Conservation (phyloP, 2,797 vertebrate genomes). For the Characodon lateralis region DNA sequence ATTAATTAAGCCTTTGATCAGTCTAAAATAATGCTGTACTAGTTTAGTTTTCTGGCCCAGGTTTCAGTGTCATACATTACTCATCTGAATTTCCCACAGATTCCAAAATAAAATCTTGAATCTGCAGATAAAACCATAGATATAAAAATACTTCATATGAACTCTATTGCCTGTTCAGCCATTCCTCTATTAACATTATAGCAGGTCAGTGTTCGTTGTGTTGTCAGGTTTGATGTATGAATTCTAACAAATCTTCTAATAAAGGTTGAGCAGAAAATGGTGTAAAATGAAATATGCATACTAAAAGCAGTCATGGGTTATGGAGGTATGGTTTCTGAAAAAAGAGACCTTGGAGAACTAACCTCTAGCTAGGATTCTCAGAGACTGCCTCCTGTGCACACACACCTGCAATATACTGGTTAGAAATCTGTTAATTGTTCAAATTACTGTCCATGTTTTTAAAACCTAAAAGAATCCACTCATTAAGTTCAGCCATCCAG, state of each 20-base stretch:
- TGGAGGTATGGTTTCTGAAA: too few species aligned
- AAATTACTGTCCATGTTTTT: not conserved
- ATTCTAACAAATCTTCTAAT: not conserved
- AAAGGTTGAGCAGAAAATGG: not conserved
- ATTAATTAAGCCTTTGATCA: not conserved
- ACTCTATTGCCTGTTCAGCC: not conserved
- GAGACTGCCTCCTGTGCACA: too few species aligned
- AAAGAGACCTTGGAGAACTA: too few species aligned
- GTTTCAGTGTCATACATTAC: not conserved
- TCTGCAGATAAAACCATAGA: not conserved
- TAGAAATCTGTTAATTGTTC: not conserved
- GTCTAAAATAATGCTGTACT: not conserved
- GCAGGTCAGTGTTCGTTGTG: not conserved
- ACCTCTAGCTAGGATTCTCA: not conserved
- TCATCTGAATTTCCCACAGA: not conserved
- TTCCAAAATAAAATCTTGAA: not conserved
- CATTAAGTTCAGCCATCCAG: too few species aligned
- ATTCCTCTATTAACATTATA: not conserved
- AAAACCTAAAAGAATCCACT: too few species aligned
- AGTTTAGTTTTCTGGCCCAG: not conserved
- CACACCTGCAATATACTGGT: not conserved
- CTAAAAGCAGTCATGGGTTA: too few species aligned
- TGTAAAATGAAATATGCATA: not conserved
- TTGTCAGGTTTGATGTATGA: not conserved
- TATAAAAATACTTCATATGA: not conserved